Conservation (phyloP, 2,113 vertebrate genomes). For the Glaucomys volans region DNA sequence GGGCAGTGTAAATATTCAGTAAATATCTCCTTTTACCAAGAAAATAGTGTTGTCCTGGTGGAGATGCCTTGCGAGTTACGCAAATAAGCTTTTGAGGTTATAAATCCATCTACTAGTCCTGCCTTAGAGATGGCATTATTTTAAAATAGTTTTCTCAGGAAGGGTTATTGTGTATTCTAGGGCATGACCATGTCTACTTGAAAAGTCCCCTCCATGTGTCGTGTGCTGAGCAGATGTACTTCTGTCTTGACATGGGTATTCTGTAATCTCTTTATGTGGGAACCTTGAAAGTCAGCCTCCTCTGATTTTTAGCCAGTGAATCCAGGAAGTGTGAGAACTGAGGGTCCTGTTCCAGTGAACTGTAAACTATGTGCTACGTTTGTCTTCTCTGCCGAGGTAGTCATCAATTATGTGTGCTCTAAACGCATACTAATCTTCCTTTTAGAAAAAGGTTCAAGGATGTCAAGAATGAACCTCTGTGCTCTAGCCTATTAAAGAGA, state of each 20-base stretch:
- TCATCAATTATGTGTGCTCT: slow-evolving; percentile 23
- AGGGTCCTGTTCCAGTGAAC: slow-evolving; percentile 21
- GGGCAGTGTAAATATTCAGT: neutral
- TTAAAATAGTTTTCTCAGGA: neutral
- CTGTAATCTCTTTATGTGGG: slow-evolving; percentile 1
- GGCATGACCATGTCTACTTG: neutral
- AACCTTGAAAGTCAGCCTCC: neutral
- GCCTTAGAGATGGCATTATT: neutral
- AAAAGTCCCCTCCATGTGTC: neutral
- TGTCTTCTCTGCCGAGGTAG: slow-evolving; percentile 14
- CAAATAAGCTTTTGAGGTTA: neutral
- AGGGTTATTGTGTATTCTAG: neutral
- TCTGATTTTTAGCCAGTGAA: neutral
- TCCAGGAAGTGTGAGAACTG: neutral
- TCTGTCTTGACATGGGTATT: neutral
- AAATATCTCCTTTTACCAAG: neutral
- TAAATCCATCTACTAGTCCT: neutral
- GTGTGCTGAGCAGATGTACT: neutral
- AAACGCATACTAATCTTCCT: slow-evolving; percentile 6
- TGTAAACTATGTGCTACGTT: neutral
- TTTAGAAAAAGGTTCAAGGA: slow-evolving; percentile 37
- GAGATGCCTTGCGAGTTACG: neutral
- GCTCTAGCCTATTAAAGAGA: slow-evolving; percentile 37
- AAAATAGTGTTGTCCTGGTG: neutral
- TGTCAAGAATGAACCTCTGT: slow-evolving; percentile 35